phyloP scores from a whole-genome alignment of 2,888 invertebrate species.

The Megamerina dolium region DNA sequence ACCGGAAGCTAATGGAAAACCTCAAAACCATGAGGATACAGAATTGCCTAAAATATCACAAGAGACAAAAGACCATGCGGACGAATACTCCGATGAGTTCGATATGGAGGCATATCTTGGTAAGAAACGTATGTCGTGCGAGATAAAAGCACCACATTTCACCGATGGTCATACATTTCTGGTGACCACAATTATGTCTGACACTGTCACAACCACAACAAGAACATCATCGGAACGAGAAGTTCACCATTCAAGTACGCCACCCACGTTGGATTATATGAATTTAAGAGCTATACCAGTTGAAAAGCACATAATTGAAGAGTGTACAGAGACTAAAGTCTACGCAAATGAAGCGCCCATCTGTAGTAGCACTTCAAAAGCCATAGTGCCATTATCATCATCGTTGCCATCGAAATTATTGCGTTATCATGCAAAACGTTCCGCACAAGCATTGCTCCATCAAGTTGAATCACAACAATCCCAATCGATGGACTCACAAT shows the following conservation, averaged over 20 bases:
- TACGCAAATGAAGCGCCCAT: not conserved
- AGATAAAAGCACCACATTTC: slow-evolving; percentile 16
- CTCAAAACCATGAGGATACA: too few relatives aligned
- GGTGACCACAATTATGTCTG: slow-evolving; percentile 31
- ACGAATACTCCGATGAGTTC: too few relatives aligned
- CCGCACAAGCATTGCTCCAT: slow-evolving; percentile 36
- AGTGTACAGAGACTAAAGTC: too few relatives aligned
- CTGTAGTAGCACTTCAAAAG: slow-evolving; percentile 21
- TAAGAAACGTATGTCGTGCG: too few relatives aligned
- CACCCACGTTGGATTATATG: too few relatives aligned
- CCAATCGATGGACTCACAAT: slow-evolving; percentile 34
- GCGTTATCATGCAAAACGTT: slow-evolving; percentile 39
- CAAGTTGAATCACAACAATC: slow-evolving; percentile 27
- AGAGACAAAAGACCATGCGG: too few relatives aligned
- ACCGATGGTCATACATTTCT: slow-evolving; percentile 35
- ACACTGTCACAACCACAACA: slow-evolving; percentile 15
- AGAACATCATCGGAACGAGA: slow-evolving; percentile 3
- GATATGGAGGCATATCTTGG: too few relatives aligned
- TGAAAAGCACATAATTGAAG: too few relatives aligned
- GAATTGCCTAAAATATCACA: too few relatives aligned
- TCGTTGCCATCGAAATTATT: slow-evolving; percentile 43
- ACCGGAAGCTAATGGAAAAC: too few relatives aligned
- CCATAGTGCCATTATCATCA: slow-evolving; percentile 43
- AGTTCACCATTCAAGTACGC: not conserved
- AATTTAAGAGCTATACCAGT: slow-evolving; percentile 34